phyloP scores from a whole-genome alignment of 1,140 invertebrate species.

The Ceratosolen solmsi region DNA sequence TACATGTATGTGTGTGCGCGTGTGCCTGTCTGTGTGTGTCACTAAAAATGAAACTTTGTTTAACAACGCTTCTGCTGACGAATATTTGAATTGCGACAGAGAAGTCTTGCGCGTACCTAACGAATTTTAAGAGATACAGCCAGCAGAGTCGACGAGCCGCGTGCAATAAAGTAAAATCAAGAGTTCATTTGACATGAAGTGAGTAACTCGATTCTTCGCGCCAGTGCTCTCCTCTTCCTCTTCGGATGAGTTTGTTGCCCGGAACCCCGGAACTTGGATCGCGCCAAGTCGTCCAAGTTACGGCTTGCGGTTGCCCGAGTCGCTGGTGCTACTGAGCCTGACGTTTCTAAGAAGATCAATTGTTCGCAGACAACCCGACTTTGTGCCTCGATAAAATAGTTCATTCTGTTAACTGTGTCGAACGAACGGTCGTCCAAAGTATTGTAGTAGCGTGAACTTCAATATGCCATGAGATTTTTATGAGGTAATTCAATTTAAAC shows the following conservation, averaged over 20 bases:
- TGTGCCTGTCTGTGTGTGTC: too few relatives aligned
- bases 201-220: not conserved
- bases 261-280: not conserved
- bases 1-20: too few relatives aligned
- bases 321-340: not conserved
- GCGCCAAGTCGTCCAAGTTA: not conserved
- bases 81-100: not conserved
- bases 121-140: too few relatives aligned
- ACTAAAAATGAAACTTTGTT: too few relatives aligned
- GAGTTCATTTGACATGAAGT: not conserved
- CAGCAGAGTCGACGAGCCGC: not conserved
- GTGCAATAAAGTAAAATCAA: not conserved
- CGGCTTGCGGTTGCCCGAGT: not conserved
- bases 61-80: too few relatives aligned
- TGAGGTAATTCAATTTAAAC: too few relatives aligned
- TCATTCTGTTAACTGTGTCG: not conserved
- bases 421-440: not conserved
- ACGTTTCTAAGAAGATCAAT: not conserved
- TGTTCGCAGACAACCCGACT: not conserved
- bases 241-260: not conserved
- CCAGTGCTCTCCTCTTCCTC: not conserved
- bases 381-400: not conserved
- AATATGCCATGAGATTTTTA: not conserved
- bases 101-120: too few relatives aligned
- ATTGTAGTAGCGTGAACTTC: not conserved